Evolutionary conservation across 1,140 invertebrate genomes (phyloP).

Genomic region (Monomorium pharaonis): DNA sequence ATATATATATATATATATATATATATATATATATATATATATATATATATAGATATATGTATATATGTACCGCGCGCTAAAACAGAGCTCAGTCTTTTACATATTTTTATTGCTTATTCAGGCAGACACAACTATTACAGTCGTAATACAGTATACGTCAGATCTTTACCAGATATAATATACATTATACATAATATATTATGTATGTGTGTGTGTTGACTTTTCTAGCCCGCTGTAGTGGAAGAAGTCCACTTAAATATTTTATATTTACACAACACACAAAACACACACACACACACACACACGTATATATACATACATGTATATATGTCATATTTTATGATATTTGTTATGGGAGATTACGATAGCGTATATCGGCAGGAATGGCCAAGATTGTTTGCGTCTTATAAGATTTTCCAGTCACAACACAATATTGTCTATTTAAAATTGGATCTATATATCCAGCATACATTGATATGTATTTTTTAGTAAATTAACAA

Average conservation of each 20-base stretch:
- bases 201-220: constrained; percentile 30
- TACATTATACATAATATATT: constrained; percentile 60
- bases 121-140: constrained; percentile 58
- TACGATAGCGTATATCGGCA: neutral
- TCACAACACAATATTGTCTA: neutral
- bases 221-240: constrained; percentile 19
- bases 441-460: constrained; percentile 18
- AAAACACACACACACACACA: neutral
- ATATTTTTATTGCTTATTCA: constrained; percentile 74
- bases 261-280: constrained; percentile 12
- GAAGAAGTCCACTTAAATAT: constrained; percentile 25
- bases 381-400: constrained; percentile 7
- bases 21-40: too few species aligned
- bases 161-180: constrained; percentile 57
- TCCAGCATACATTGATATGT: constrained; percentile 16
- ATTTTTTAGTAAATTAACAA: constrained; percentile 27
- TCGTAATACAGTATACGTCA: constrained; percentile 70
- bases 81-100: constrained; percentile 69
- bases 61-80: constrained; percentile 19
- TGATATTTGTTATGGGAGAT: constrained; percentile 29
- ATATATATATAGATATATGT: constrained; percentile 35
- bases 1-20: constrained; percentile 39
- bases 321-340: constrained; percentile 27
- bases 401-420: constrained; percentile 26
- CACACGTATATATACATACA: neutral